Percentiles rank a stretch among this genome's conserved stretches.
Conservation (phyloP, 2,797 vertebrate genomes). For the Cyclura pinguis region DNA sequence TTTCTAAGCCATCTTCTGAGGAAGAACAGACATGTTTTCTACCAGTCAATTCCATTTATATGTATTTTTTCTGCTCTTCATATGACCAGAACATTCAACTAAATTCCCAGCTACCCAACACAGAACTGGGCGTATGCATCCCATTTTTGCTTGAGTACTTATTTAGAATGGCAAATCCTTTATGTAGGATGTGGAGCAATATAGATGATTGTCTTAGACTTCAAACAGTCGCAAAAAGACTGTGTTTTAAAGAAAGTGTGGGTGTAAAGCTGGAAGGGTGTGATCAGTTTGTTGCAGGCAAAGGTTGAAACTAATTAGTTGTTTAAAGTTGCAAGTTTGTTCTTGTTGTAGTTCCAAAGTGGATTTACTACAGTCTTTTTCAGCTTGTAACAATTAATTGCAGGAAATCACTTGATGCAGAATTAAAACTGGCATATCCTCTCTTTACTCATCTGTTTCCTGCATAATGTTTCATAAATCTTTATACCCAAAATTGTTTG, state of each 20-base stretch:
- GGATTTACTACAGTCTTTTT: not conserved
- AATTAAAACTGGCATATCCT: not conserved
- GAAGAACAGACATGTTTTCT: not conserved
- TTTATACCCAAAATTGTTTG: not conserved
- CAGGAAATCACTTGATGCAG: not conserved
- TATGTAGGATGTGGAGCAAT: not conserved
- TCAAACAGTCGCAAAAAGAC: not conserved
- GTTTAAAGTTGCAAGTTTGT: not conserved
- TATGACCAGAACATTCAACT: not conserved
- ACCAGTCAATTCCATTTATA: not conserved
- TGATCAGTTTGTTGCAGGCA: not conserved
- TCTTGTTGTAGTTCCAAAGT: not conserved
- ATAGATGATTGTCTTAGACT: not conserved
- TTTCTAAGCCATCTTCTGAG: not conserved
- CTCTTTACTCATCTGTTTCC: conserved; percentile 8
- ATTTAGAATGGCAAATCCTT: not conserved
- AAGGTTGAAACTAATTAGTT: not conserved
- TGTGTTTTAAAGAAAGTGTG: not conserved
- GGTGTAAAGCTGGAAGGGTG: not conserved
- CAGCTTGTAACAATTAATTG: not conserved
- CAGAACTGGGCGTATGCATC: not conserved
- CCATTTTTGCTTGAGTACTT: not conserved
- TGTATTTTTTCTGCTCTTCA: not conserved
- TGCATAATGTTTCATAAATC: not conserved
- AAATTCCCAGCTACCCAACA: not conserved